These are phyloP conservation scores for Tenthredo distinguenda DNA, from an alignment of 2,888 invertebrate species.

Conservation along the genomic window DNA sequence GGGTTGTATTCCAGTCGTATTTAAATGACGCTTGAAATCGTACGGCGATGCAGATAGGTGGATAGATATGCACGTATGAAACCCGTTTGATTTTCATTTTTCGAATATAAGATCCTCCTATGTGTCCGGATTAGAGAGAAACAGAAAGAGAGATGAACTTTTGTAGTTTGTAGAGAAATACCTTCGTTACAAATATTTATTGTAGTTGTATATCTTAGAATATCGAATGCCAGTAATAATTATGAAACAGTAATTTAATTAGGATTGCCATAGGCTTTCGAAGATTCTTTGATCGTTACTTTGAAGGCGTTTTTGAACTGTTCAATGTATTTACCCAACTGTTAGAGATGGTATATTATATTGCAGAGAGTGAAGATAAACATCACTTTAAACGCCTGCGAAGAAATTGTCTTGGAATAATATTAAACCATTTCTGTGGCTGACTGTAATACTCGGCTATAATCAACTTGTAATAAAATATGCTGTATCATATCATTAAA, in stretches of 20 bases:
- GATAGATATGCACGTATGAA: not conserved
- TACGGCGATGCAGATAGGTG: not conserved
- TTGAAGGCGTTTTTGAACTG: constrained; percentile 1
- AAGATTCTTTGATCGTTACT: not conserved
- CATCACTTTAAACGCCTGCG: not conserved
- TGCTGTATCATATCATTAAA: constrained; percentile 73
- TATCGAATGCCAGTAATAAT: constrained; percentile 44
- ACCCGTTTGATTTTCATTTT: constrained; percentile 13
- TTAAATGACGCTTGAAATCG: constrained; percentile 12
- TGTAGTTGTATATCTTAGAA: constrained; percentile 42
- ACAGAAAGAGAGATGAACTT: not conserved
- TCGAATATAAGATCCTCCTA: not conserved
- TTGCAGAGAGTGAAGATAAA: not conserved
- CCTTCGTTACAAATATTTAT: constrained; percentile 45
- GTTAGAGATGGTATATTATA: not conserved
- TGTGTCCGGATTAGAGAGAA: not conserved
- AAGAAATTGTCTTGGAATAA: constrained; percentile 10
- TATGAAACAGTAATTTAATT: constrained; percentile 17
- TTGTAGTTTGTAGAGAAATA: constrained; percentile 37
- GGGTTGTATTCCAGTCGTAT: constrained; percentile 25
- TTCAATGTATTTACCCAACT: not conserved
- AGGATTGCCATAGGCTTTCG: not conserved
- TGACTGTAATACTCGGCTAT: constrained; percentile 47
- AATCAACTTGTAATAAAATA: constrained; percentile 59
- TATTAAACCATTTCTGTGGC: not conserved